Evolutionary conservation across 2,113 vertebrate species (phyloP), one percentile per base, ranked within the genome.

Genomic region (Nycticryphes semicollaris): DNA sequence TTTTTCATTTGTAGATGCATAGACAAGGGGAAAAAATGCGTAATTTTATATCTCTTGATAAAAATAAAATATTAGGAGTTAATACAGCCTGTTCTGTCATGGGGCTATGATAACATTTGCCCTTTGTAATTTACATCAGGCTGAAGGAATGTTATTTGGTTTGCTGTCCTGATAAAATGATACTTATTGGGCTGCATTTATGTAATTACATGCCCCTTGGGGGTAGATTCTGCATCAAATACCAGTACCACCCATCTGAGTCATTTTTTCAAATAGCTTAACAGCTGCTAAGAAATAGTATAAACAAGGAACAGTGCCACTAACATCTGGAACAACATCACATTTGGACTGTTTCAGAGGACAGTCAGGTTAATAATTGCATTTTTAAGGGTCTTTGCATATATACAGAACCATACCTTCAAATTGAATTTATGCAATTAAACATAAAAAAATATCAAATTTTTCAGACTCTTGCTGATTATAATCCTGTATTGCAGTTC

Each of bases 201-300:
- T 86, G 79, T 93, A 97, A 98, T 96, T 95, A 72, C 60, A 86
- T 87, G 59, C 62, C 93, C 70, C 75, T 27, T 91, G 91, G 85
- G 97, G 85, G 47, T 85, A 94, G 75, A 94, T 88, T 92, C 94
- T 92, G 91, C 83, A 92, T 83, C 87, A 95, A 96, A 97, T 96
- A 95, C 62, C 70, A 97, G 97, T 94, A 98, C 98, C 98, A 97
- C 98, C 98, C 98, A 89, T 84, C 88, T 98, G 98, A 98, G 93
- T 98, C 96, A 98, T 94, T 96, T 96, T 96, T 97, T 85, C 96
- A 94, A 97, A 97, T 5, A 94, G 97, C n/a, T 60, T 90, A 98
- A 97, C 97, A 98, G 97, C 97, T 98, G 98, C 73, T 90, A 53
- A 96, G 91, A 85, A 94, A 89, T 39, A 80, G 63, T 48, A 95